Percentiles rank a stretch among this genome's conserved stretches.
These are phyloP conservation scores for Bellardia bayeri DNA, from an alignment of 2,888 invertebrate species.

Conservation along the genomic window DNA sequence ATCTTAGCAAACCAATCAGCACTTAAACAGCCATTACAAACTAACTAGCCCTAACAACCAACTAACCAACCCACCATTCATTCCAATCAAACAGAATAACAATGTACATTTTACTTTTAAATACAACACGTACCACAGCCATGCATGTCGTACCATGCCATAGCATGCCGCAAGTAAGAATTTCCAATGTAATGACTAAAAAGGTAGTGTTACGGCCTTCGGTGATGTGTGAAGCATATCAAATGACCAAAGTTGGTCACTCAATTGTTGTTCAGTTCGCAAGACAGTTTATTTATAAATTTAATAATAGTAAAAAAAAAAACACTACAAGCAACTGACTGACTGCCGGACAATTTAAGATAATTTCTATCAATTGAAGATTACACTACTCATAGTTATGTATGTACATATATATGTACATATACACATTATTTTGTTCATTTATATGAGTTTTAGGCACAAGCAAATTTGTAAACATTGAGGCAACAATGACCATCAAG, in stretches of 20 bases:
- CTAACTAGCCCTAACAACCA: not conserved
- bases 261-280: conserved; percentile 47
- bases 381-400: conserved; percentile 28
- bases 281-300: conserved; percentile 32
- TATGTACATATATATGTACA: too few relatives aligned
- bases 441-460: conserved; percentile 3
- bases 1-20: conserved; percentile 31
- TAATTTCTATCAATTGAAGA: conserved; percentile 67
- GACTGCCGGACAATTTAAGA: conserved; percentile 66
- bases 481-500: conserved; percentile 43
- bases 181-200: conserved; percentile 64
- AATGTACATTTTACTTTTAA: conserved; percentile 41
- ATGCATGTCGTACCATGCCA: conserved; percentile 44
- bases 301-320: conserved; percentile 1
- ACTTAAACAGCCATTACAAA: not conserved
- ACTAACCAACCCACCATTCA: conserved; percentile 1
- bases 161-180: conserved; percentile 55
- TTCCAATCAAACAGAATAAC: conserved; percentile 45
- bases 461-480: conserved; percentile 39
- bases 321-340: conserved; percentile 15
- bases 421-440: not conserved
- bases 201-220: conserved; percentile 79
- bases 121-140: conserved; percentile 52
- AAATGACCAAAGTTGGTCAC: conserved; percentile 71
- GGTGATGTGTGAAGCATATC: conserved; percentile 81